Base-by-base conservation (phyloP, 1,140 invertebrate species). In the Saccostrea glomerata region DNA sequence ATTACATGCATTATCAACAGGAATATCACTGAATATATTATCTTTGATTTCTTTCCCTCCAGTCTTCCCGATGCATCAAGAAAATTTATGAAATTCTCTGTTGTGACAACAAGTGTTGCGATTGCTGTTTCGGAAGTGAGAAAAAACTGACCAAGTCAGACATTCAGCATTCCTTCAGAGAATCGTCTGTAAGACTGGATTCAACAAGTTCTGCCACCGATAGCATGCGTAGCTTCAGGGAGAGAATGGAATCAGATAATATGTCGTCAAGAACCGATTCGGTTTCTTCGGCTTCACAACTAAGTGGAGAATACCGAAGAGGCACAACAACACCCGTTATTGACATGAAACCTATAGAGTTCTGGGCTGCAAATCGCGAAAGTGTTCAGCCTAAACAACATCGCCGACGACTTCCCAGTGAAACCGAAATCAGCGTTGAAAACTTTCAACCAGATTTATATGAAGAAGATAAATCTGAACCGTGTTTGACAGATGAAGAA, bases 281-380 rank as follows among this genome's bases (percentile, higher is more conserved):
- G 0, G 92, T 93, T 15, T 93, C 93, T 7, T 94, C 93, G 9
- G 89, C 89, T 11, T 91, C 82, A 60, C 90, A 63, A 89, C 87
- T 89, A 83, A 93, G 89, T 86, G 89, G 63, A 12, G 92, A 93
- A 54, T 93, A 90, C 86, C 90, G 91, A 55, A 90, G 92, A 77
- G 90, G 92, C 17, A 92, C 90, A 1, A 90, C 92, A 0, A 95
- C 94, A n/a, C 95, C 95, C 0, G 90, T 95, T 23, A 95, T 95
- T 85, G 95, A 95, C 88, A 94, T 95, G 93, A 95, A 94, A 82
- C 95, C 95, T n/a, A 95, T 95, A 55, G 95, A 95, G 88, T 95
- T 95, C 91, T 95, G 95, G 95, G 92, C 95, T 12, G 94, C 94
- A n/a, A 94, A 93, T 88, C 91, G 92, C 86, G 94, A 95, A 89